A percentile compares a stretch with the other conserved stretches of the same genome.
phyloP scores from a whole-genome alignment of 1,140 invertebrate genomes.

The Heliconius hewitsoni region DNA sequence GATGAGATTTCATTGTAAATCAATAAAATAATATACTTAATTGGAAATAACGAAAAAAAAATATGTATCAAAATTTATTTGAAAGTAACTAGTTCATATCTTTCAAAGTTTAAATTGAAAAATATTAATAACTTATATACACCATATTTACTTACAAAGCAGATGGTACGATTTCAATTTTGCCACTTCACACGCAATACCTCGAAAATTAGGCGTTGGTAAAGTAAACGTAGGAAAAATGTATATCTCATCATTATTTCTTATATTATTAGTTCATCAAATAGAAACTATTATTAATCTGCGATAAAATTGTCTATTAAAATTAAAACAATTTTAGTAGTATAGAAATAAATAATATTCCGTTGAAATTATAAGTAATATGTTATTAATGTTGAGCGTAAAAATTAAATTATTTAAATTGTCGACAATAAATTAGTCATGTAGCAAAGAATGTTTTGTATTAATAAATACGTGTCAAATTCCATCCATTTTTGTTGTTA shows the following conservation, averaged over 20 bases:
- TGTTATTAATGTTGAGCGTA: background rate
- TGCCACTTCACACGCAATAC: too few species aligned
- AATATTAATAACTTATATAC: too few species aligned
- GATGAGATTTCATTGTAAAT: background rate
- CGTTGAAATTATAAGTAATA: background rate
- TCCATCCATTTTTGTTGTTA: constrained; percentile 52
- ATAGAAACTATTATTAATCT: background rate
- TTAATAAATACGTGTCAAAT: constrained; percentile 38
- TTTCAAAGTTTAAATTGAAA: too few species aligned
- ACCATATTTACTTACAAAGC: too few species aligned
- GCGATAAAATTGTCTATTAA: background rate
- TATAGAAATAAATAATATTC: background rate
- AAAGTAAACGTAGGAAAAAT: background rate
- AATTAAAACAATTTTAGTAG: background rate
- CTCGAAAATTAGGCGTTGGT: too few species aligned
- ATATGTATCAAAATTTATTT: too few species aligned
- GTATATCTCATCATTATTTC: background rate
- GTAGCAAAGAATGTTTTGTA: constrained; percentile 39
- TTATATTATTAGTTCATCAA: background rate
- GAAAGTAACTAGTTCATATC: too few species aligned
- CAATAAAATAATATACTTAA: too few species aligned
- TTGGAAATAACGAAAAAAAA: too few species aligned
- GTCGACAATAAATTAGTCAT: constrained; percentile 52
- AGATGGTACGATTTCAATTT: too few species aligned
- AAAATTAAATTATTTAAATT: constrained; percentile 29